phyloP scores from a whole-genome alignment of 1,140 invertebrate species.

The Papilio dardanus region DNA sequence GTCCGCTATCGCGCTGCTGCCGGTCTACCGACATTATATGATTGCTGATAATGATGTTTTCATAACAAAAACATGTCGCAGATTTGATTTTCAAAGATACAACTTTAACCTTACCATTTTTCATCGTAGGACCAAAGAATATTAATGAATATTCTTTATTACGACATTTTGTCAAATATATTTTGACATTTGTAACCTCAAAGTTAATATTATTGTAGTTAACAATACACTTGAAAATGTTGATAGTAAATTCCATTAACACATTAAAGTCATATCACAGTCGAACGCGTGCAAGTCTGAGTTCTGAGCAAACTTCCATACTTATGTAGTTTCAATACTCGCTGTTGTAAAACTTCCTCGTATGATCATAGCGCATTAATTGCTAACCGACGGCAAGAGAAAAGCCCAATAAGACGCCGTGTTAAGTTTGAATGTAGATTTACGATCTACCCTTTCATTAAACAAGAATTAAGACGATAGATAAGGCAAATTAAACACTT shows the following conservation, averaged over 20 bases:
- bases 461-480: slow-evolving; percentile 78
- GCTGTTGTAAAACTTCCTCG: slow-evolving; percentile 76
- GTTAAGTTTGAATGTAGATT: slow-evolving; percentile 79
- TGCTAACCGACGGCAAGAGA: slow-evolving; percentile 64
- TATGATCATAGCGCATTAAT: slow-evolving; percentile 78
- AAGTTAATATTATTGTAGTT: too few species aligned
- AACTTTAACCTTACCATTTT: too few species aligned
- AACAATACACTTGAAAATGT: neutral
- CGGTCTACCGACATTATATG: neutral
- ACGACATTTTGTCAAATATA: neutral
- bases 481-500: slow-evolving; percentile 73
- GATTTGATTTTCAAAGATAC: slow-evolving; percentile 1
- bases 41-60: slow-evolving; percentile 17
- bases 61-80: neutral
- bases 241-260: slow-evolving; percentile 69
- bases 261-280: slow-evolving; percentile 73
- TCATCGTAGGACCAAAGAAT: too few species aligned
- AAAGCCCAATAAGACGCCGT: slow-evolving; percentile 72
- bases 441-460: slow-evolving; percentile 81
- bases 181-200: neutral
- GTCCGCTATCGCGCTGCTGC: slow-evolving; percentile 1
- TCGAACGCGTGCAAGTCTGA: slow-evolving; percentile 70
- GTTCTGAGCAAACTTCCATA: slow-evolving; percentile 73
- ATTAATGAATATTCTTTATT: too few species aligned
- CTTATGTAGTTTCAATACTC: slow-evolving; percentile 77